Evolutionary conservation across 2,113 vertebrate genomes (phyloP), one percentile per base, ranked within the genome.

Genomic region (Geococcyx californianus): DNA sequence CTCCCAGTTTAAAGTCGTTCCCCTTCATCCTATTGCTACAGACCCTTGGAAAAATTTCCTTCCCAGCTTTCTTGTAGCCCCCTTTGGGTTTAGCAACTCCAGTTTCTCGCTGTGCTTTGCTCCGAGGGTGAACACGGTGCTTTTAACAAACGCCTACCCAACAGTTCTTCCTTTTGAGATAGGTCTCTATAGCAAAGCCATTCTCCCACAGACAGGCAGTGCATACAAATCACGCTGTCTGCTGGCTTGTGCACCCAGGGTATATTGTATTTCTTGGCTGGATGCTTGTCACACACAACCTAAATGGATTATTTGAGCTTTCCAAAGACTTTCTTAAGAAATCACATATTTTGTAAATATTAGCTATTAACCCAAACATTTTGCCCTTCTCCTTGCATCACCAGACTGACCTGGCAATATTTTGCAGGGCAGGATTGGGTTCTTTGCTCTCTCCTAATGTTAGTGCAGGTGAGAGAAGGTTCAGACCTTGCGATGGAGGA

Each of bases 401-500:
- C 42, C 70, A 51, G 33, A 6, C 19, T 18, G 6, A 33, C 26
- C 7, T 56, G 49, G 9, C 0, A 49, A 49, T 24, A 0, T 58
- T 76, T 55, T 45, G 33, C 8, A 64, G 69, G 28, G 8, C 0
- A 1, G 13, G 45, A 44, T 1, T 54, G 55, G 36, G 58, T 56
- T 54, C 25, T 63, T 80, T 55, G n/a, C 54, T 54, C 31, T 49
- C 13, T 59, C 17, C 44, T 92, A 20, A 1, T 13, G 7, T 11
- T 42, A 68, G 33, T 20, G 33, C 40, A 44, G 49, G 58, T 62
- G 18, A 40, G 42, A 84, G 47, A 69, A 72, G 16, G 14, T 38
- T 58, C 25, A 78, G 45, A 70, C 38, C 11, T 31, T 49, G 15
- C 3, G 7, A 59, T 31, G 29, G 59, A 74, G 49, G 58, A 52